Evolutionary conservation across 2,888 invertebrate genomes (phyloP).

Genomic region (Julus scandinavius): DNA sequence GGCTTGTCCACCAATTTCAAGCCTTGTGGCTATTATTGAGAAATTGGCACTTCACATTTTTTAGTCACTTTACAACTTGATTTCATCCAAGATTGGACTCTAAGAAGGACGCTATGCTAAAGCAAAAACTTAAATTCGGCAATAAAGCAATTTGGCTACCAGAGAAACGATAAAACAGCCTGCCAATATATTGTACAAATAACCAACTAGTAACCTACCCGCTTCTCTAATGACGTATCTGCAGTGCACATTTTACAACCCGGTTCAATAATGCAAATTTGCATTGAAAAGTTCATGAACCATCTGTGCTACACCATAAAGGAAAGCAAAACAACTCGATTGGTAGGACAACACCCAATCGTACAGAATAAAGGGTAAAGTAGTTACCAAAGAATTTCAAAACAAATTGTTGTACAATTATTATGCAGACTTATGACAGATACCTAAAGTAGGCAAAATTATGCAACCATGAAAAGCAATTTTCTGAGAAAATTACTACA

Average conservation of each 20-base stretch:
- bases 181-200: not conserved
- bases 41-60: not conserved
- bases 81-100: not conserved
- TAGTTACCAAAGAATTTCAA: not conserved
- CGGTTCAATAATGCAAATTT: not conserved
- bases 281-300: not conserved
- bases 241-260: not conserved
- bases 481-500: no score
- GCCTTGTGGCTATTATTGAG: not conserved
- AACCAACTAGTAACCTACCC: not conserved
- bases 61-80: not conserved
- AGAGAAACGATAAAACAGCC: not conserved
- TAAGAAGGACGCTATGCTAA: not conserved
- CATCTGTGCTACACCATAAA: not conserved
- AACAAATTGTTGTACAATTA: no score
- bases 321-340: not conserved
- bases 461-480: no score
- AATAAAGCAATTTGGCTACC: conserved; percentile 18
- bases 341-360: not conserved
- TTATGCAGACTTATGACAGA: no score
- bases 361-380: not conserved
- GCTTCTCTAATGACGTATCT: not conserved
- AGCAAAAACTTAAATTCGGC: not conserved
- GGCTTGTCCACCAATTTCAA: no score
- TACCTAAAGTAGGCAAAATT: no score